A percentile compares a stretch with the other conserved stretches of the same genome.
Evolutionary conservation across 2,113 vertebrate genomes (phyloP).

Genomic region (Nannobrachium achirus): DNA sequence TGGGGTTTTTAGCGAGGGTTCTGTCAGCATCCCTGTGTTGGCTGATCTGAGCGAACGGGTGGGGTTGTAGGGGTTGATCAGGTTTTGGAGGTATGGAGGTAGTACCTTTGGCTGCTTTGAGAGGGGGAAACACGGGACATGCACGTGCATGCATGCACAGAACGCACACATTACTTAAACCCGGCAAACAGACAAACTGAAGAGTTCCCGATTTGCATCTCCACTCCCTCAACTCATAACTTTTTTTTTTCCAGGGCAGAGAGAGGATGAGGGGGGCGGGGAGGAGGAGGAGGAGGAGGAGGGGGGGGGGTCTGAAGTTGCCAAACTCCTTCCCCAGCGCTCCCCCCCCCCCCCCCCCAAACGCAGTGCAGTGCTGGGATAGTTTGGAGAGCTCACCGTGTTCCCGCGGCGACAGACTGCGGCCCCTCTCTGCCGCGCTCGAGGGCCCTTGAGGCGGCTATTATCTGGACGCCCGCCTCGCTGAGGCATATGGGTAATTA

Average conservation of each 20-base stretch:
- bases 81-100: too few relatives aligned
- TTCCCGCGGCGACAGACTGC: constrained; percentile 87
- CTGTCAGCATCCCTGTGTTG: too few relatives aligned
- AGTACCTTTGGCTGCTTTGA: too few relatives aligned
- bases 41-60: too few relatives aligned
- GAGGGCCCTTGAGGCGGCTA: constrained; percentile 99
- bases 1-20: too few relatives aligned
- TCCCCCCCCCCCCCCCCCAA: constrained; percentile 35
- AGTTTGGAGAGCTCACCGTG: constrained; percentile 75
- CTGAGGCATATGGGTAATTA: constrained; percentile 99
- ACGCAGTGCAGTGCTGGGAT: constrained; percentile 62
- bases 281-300: background rate
- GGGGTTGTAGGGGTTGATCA: too few relatives aligned
- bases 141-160: background rate
- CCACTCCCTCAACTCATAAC: constrained; percentile 49
- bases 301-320: constrained; percentile 48
- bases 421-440: constrained; percentile 95
- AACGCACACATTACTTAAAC: constrained; percentile 30
- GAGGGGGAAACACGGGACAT: too few relatives aligned
- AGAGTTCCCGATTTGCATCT: constrained; percentile 43
- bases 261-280: background rate
- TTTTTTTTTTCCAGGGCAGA: constrained; percentile 20
- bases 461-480: constrained; percentile 93
- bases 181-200: constrained; percentile 40
- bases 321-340: constrained; percentile 72